Evolutionary conservation across 2,797 vertebrate species (phyloP), one percentile per base, ranked within the genome.

Genomic region (Lithobates pipiens): DNA sequence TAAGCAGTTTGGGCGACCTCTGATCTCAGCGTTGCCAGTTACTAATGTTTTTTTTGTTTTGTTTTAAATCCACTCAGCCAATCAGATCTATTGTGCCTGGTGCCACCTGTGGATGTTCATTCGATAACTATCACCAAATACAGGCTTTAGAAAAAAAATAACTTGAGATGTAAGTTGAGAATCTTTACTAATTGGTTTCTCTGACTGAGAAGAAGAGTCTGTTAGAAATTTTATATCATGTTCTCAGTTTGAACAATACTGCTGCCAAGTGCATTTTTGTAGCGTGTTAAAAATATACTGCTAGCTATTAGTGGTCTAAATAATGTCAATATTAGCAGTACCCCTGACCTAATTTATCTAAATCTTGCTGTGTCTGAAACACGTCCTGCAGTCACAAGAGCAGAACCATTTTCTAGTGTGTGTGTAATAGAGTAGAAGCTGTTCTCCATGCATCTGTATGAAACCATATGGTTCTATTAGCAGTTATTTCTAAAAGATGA

Each of bases 161-260:
- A 72, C 76, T 25, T 74, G 54, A 67, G 27, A 65, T 77, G 50
- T 85, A 39, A 29, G 34, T 79, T 68, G 80, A 16, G 23, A 72
- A 80, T 80, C 76, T 79, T 71, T 84, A 50, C 44, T 77, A 70
- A 84, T 84, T 84, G 27, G 72, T 76, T 83, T 68, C 73, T 54
- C 81, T 76, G 39, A 25, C 81, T 75, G 81, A 67, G 72, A 76
- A 83, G 81, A 42, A 83, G 81, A 42, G 32, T 46, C 42, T 68
- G 21, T 54, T 75, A 83, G 67, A 21, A 44, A 61, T 21, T 68
- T 65, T 32, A 57, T 34, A 34, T 27, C n/a, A 74, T 7, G 6
- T 44, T 74, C 11, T 25, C 42, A 67, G 9, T 67, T 29, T 67
- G 65, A 67, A 67, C 65, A 67, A 67, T 67, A 15, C 25, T 15